These are phyloP conservation scores for Prosapia bicincta DNA, from an alignment of 2,888 invertebrate genomes.

Conservation along the genomic window DNA sequence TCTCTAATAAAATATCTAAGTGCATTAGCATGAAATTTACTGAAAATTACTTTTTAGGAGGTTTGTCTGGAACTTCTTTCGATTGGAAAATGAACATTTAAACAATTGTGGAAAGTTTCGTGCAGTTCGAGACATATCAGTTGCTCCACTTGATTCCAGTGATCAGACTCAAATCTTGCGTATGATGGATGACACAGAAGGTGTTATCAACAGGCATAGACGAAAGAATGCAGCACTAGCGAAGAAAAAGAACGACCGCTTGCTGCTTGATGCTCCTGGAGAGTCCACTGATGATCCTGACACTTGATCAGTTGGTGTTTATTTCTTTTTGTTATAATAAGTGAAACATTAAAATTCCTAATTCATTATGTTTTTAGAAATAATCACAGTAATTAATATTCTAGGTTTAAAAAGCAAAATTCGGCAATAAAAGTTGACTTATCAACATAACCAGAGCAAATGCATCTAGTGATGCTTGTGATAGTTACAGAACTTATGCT, in stretches of 20 bases:
- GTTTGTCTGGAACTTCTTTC: slow-evolving; percentile 99
- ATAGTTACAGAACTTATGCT: no score
- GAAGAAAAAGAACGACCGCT: slow-evolving; percentile 12
- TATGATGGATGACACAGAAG: slow-evolving; percentile 95
- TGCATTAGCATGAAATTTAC: no score
- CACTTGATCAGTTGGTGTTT: background rate
- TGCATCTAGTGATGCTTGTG: no score
- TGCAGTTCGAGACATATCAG: slow-evolving; percentile 96
- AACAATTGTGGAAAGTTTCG: slow-evolving; percentile 99
- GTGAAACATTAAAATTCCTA: background rate
- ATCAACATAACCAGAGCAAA: no score
- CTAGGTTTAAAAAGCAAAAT: no score
- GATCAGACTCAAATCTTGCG: slow-evolving; percentile 85
- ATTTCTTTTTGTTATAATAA: background rate
- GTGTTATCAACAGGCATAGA: slow-evolving; percentile 70
- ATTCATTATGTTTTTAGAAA: background rate
- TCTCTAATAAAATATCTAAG: no score
- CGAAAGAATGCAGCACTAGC: slow-evolving; percentile 46
- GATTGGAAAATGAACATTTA: slow-evolving; percentile 97
- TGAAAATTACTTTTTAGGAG: slow-evolving; percentile 66
- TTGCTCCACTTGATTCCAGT: slow-evolving; percentile 89
- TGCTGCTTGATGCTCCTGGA: slow-evolving; percentile 18
- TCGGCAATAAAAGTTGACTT: no score
- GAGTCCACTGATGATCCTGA: slow-evolving; percentile 41
- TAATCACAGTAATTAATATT: no score